phyloP scores from a whole-genome alignment of 2,797 vertebrate species.

The Rhynchotus rufescens region DNA sequence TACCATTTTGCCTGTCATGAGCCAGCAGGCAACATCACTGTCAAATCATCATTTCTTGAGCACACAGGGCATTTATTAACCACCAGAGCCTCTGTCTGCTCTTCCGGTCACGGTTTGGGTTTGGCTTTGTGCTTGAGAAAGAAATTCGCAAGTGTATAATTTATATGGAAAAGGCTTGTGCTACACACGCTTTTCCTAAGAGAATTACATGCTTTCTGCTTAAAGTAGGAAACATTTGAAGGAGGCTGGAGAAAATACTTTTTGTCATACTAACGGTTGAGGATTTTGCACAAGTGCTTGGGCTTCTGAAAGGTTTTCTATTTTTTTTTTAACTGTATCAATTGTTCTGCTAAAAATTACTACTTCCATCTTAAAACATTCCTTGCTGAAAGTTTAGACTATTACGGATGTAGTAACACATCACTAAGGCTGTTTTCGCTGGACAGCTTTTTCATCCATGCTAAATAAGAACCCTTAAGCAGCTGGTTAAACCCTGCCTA shows the following conservation, averaged over 20 bases:
- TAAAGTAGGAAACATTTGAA: neutral
- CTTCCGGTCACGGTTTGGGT: neutral
- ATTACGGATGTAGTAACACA: neutral
- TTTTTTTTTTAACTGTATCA: neutral
- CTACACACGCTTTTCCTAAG: neutral
- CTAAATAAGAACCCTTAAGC: neutral
- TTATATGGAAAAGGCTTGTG: neutral
- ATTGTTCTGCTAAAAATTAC: neutral
- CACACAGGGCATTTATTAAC: neutral
- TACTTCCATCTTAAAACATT: neutral
- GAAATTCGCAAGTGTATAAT: neutral
- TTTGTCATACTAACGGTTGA: neutral
- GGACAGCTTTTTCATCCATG: neutral
- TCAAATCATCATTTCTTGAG: conserved; percentile 6
- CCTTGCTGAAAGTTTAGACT: neutral
- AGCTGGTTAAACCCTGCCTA: neutral
- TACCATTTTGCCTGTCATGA: neutral
- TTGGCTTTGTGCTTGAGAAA: neutral
- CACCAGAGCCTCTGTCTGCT: neutral
- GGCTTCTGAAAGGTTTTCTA: neutral
- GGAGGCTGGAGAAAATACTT: neutral
- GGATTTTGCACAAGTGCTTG: neutral
- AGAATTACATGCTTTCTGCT: neutral
- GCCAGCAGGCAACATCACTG: neutral
- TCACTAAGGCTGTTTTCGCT: neutral